A percentile compares a stretch with the other conserved stretches of the same genome.
Evolutionary conservation across 2,113 vertebrate genomes (phyloP).

Genomic region (Cheirogaleus medius): DNA sequence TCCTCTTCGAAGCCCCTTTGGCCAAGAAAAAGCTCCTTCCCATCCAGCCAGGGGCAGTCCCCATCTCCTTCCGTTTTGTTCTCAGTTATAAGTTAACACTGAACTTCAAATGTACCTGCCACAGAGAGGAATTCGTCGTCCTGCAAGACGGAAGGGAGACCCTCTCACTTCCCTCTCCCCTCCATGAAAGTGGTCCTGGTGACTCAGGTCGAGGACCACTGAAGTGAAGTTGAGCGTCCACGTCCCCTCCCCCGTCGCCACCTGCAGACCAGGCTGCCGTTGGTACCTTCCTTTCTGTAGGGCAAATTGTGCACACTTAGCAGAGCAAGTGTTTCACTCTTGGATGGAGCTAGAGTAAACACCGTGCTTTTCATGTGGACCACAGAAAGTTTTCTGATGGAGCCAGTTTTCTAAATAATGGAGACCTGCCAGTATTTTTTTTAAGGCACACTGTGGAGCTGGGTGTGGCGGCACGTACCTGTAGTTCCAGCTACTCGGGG

Average conservation of each 20-base stretch:
- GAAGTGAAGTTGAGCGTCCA: rapidly evolving
- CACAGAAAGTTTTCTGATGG: neutral
- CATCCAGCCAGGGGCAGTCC: neutral
- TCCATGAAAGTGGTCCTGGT: rapidly evolving
- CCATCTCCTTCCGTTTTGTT: neutral
- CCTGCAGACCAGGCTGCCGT: rapidly evolving
- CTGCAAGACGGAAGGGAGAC: rapidly evolving
- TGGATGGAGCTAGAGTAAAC: neutral
- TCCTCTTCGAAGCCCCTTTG: neutral
- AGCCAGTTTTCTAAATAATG: neutral
- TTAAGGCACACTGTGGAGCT: neutral
- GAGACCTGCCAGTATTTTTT: neutral
- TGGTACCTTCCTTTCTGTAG: neutral
- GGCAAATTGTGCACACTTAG: neutral
- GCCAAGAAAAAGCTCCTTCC: neutral
- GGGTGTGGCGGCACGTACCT: too few relatives aligned
- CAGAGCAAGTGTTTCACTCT: neutral
- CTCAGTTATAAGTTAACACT: neutral
- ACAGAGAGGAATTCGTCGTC: neutral
- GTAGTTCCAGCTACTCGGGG: too few relatives aligned
- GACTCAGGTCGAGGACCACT: neutral
- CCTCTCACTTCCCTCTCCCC: neutral
- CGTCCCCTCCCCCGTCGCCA: rapidly evolving
- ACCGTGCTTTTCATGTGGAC: neutral
- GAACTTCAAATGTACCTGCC: too few relatives aligned